Percentiles rank a stretch among this genome's conserved stretches.
Conservation (phyloP, 2,113 vertebrate species). For the Myiozetetes cayanensis region DNA sequence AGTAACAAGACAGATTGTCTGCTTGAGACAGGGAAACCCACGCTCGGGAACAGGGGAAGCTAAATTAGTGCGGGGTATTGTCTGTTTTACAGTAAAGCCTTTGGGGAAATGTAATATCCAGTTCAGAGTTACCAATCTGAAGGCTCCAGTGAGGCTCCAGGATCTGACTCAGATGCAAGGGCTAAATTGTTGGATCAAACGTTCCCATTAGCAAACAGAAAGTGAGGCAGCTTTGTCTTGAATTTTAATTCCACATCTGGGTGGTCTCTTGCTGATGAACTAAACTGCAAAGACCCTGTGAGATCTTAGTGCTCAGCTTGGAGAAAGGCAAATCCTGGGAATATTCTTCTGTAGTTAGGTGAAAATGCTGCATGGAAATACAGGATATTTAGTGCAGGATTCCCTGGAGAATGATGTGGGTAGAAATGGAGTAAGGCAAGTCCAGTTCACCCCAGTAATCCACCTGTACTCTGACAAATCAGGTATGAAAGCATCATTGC, state of each 20-base stretch:
- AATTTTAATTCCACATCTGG: background rate
- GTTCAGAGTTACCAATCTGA: background rate
- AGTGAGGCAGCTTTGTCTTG: background rate
- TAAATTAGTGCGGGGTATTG: background rate
- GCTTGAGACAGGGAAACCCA: background rate
- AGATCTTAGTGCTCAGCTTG: background rate
- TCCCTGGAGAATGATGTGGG: background rate
- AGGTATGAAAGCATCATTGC: slow-evolving; percentile 99
- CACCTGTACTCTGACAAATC: background rate
- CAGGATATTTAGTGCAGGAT: background rate
- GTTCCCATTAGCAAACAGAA: background rate
- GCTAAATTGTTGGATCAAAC: background rate
- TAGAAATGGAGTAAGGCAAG: background rate
- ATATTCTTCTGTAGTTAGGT: background rate
- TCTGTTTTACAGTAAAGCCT: background rate
- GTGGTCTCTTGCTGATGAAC: background rate
- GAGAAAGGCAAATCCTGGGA: background rate
- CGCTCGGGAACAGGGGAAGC: background rate
- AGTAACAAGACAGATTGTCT: background rate
- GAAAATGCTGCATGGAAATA: background rate
- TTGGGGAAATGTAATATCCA: background rate
- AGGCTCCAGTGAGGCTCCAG: background rate
- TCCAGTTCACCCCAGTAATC: background rate
- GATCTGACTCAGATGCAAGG: background rate
- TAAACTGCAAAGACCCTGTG: background rate